Evolutionary conservation across 2,113 vertebrate genomes (phyloP).

Genomic region (Grus americana): DNA sequence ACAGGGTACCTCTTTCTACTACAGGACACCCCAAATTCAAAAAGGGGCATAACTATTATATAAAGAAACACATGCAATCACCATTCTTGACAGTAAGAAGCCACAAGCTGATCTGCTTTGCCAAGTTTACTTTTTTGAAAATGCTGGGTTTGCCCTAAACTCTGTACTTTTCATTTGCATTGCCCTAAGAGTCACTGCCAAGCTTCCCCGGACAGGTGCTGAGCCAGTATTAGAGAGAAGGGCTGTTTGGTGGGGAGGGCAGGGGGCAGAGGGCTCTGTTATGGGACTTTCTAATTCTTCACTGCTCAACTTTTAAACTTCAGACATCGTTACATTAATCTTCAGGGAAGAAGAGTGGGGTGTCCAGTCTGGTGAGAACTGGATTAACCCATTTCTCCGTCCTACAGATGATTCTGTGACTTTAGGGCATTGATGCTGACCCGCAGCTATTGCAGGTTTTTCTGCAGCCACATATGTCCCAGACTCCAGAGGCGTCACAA

Average conservation of each 20-base stretch:
- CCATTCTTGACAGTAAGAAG: neutral
- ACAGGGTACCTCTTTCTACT: neutral
- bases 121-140: neutral
- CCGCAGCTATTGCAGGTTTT: neutral
- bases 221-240: neutral
- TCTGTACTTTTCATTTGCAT: neutral
- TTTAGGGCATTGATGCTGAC: neutral
- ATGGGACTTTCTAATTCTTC: neutral
- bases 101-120: neutral
- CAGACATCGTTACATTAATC: neutral
- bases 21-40: neutral
- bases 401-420: neutral
- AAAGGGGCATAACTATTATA: neutral
- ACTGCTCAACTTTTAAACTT: neutral
- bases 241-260: neutral
- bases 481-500: accelerated
- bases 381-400: neutral
- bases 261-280: neutral
- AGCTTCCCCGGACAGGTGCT: neutral
- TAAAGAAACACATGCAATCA: neutral
- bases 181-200: neutral
- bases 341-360: neutral
- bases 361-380: neutral
- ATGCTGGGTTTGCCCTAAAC: neutral
- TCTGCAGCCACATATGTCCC: neutral